Evolutionary conservation across 2,797 vertebrate species (phyloP), one percentile per base, ranked within the genome.

Genomic region (Clangula hyemalis): DNA sequence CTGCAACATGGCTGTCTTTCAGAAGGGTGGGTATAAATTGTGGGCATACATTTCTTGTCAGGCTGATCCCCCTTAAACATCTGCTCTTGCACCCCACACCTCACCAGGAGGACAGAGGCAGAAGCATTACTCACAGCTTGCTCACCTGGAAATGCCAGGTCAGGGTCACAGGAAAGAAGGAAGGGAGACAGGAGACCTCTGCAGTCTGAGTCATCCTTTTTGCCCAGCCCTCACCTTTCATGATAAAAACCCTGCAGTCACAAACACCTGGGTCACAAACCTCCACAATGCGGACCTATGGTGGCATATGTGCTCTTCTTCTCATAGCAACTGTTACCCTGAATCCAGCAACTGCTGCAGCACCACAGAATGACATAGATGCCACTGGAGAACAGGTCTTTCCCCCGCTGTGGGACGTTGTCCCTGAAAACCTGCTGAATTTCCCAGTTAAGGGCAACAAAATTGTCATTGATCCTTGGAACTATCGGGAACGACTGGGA

Each of bases 321-420:
- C 36, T 71, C 32, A 14, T 71, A 17, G 21, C 19, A 24, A 3
- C 38, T 39, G 1, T 49, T 36, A 34, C 24, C 5, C 18, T 91
- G 68, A 61, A 49, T 16, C 41, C 77, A 72, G 43, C 2, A 2
- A 6, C 49, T 36, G 53, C 49, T 0, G 0, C 34, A 3, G 41
- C 28, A 3, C 39, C 28, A 2, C 0, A 0, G 73, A 28, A 32
- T 17, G 62, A 54, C 49, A 87, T 85, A 0, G 5, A 79, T 57
- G 32, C 20, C 68, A 34, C 41, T 1, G 21, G 49, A 49, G 89
- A 38, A 15, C 94, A 96, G 36, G 73, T 87, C 15, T 94, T 97
- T 60, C 98, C 98, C 4, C 92, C 98, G 12, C 73, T 97, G 28
- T 99, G 99, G 99, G 39, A 96, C 3, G 94, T 97, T 13, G 97